Percentiles rank a stretch among this genome's conserved stretches.
These are phyloP conservation scores for Harpagoxenus sublaevis DNA, from an alignment of 2,888 invertebrate species.

Conservation along the genomic window DNA sequence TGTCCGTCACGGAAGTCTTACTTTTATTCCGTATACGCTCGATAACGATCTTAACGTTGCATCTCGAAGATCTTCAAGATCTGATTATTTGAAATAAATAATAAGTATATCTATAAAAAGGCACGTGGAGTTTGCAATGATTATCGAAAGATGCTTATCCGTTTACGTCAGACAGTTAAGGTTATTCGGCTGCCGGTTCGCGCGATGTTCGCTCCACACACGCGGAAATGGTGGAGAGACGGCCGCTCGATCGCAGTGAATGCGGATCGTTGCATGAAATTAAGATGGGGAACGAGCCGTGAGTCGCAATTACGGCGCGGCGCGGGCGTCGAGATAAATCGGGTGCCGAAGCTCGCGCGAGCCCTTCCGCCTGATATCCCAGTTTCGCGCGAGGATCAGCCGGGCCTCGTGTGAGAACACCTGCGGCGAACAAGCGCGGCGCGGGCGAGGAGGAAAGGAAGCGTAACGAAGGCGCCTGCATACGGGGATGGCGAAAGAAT, in stretches of 20 bases:
- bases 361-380: constrained; percentile 17
- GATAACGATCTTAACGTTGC: constrained; percentile 8
- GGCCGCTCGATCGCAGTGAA: neutral
- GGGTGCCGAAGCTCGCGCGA: constrained; percentile 40
- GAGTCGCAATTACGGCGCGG: constrained; percentile 13
- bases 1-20: constrained; percentile 8
- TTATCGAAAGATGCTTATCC: constrained; percentile 9
- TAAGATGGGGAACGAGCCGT: constrained; percentile 8
- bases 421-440: constrained; percentile 43
- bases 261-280: constrained; percentile 32
- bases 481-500: constrained; percentile 48
- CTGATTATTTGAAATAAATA: neutral
- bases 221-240: neutral
- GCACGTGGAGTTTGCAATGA: neutral
- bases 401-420: constrained; percentile 54
- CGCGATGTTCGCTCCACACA: constrained; percentile 35
- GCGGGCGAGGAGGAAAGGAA: constrained; percentile 45
- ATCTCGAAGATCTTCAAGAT: neutral
- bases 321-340: constrained; percentile 49
- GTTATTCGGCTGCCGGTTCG: constrained; percentile 44
- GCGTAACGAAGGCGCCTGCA: constrained; percentile 52
- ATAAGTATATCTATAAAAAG: neutral
- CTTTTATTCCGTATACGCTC: neutral
- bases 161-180: constrained; percentile 41
- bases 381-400: constrained; percentile 33